Evolutionary conservation across 2,113 vertebrate genomes (phyloP).

Genomic region (Platanista minor): DNA sequence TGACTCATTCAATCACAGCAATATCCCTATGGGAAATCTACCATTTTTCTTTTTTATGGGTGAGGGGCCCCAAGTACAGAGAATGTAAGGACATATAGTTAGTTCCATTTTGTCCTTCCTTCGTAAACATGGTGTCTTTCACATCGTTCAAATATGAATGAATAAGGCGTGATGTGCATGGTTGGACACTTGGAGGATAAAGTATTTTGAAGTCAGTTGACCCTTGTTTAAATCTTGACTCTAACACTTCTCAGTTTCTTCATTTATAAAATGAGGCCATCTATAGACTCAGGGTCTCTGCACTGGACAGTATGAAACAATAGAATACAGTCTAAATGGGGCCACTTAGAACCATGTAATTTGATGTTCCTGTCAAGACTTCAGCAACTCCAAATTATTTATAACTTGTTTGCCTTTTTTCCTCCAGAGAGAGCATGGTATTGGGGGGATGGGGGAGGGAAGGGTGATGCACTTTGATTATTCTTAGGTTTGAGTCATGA

Average conservation of each 20-base stretch:
- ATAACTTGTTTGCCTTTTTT: not conserved
- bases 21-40: not conserved
- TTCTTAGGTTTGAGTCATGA: not conserved
- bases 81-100: not conserved
- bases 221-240: not conserved
- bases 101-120: not conserved
- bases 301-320: not conserved
- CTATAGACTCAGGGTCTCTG: not conserved
- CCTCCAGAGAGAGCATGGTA: not conserved
- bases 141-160: too few relatives aligned
- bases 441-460: not conserved
- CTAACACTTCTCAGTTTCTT: not conserved
- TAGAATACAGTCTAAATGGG: not conserved
- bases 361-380: not conserved
- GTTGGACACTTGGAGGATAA: not conserved
- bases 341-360: not conserved
- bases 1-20: not conserved
- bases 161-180: accelerated
- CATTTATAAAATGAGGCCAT: not conserved
- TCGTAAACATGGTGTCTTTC: not conserved
- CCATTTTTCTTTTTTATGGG: not conserved
- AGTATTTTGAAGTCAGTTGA: not conserved
- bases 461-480: not conserved
- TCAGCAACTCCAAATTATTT: not conserved
- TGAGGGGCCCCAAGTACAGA: not conserved